These are phyloP conservation scores for Linepithema humile DNA, from an alignment of 1,140 invertebrate species.

Conservation along the genomic window DNA sequence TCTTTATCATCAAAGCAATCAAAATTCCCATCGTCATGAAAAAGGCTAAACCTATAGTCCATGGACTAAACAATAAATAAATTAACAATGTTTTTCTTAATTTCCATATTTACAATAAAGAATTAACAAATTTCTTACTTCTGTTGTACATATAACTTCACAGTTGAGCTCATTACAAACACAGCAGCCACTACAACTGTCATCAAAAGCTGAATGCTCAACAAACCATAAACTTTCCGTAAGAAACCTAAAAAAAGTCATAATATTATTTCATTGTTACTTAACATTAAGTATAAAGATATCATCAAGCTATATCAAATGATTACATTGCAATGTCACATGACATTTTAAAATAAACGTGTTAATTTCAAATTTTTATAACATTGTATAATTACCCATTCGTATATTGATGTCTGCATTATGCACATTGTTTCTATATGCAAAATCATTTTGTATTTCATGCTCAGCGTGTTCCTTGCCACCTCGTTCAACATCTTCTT, in stretches of 20 bases:
- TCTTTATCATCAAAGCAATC: slow-evolving; percentile 87
- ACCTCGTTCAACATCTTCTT: slow-evolving; percentile 86
- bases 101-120: too few species aligned
- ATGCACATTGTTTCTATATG: slow-evolving; percentile 88
- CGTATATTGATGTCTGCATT: slow-evolving; percentile 87
- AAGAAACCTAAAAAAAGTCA: slow-evolving; percentile 86
- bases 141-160: slow-evolving; percentile 88
- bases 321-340: not conserved
- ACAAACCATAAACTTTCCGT: slow-evolving; percentile 93
- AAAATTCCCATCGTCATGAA: slow-evolving; percentile 86
- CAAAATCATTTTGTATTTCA: slow-evolving; percentile 87
- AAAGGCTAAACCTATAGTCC: slow-evolving; percentile 87
- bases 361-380: not conserved
- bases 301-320: not conserved
- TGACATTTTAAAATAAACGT: not conserved
- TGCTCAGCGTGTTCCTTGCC: slow-evolving; percentile 84
- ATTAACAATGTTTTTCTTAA: not conserved
- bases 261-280: not conserved
- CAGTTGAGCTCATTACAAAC: slow-evolving; percentile 86
- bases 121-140: slow-evolving; percentile 85
- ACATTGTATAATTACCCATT: slow-evolving; percentile 81
- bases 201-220: slow-evolving; percentile 90
- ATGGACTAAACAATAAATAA: slow-evolving; percentile 84
- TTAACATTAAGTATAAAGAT: not conserved
- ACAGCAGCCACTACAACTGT: slow-evolving; percentile 88